These are phyloP conservation scores for Drosophila kohkoa DNA, from an alignment of 1,140 invertebrate genomes.

Conservation along the genomic window DNA sequence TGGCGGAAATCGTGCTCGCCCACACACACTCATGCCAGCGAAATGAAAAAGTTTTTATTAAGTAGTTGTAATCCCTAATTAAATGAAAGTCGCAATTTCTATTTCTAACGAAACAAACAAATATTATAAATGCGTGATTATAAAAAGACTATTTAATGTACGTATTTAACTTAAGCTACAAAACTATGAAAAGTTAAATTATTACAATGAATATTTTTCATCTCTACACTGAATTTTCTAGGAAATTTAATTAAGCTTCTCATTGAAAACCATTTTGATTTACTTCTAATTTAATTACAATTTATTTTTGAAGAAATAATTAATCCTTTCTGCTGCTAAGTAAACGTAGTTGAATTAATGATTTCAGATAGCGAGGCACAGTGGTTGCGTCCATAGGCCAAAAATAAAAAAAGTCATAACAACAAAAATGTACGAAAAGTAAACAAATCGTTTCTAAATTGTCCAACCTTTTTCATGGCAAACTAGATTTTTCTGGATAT, in stretches of 20 bases:
- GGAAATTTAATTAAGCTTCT: background rate
- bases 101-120: conserved; percentile 59
- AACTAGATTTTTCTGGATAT: no score
- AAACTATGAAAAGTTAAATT: background rate
- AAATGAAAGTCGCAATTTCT: conserved; percentile 66
- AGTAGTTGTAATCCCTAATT: conserved; percentile 79
- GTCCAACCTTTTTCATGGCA: no score
- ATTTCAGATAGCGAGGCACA: no score
- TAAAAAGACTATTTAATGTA: background rate
- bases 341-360: no score
- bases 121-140: conserved; percentile 7
- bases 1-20: conserved; percentile 11
- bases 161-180: no score
- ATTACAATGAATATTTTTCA: background rate
- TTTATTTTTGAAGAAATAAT: no score
- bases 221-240: background rate
- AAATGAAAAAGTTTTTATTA: conserved; percentile 68
- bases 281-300: no score
- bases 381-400: no score
- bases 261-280: background rate
- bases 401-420: no score
- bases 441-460: no score
- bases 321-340: no score
- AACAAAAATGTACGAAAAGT: no score
- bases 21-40: conserved; percentile 37